Percentiles rank a stretch among this genome's conserved stretches.
Evolutionary conservation across 2,888 invertebrate species (phyloP).

Genomic region (Ommatoiulus sabulosus): DNA sequence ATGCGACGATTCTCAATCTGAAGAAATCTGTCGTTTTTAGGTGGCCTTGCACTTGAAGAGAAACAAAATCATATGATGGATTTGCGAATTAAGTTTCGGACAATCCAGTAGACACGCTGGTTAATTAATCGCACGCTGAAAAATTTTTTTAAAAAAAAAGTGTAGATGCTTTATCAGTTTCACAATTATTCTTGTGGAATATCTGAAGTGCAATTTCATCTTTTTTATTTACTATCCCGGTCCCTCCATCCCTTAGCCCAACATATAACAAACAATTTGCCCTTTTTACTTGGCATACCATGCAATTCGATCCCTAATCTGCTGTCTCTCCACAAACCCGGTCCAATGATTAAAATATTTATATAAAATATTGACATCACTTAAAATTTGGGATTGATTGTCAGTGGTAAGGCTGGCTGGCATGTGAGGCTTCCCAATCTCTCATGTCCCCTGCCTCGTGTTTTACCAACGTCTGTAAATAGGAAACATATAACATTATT

Average conservation of each 20-base stretch:
- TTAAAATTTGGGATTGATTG: slow-evolving; percentile 43
- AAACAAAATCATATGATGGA: not conserved
- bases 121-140: slow-evolving; percentile 15
- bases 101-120: not conserved
- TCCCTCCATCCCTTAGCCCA: not conserved
- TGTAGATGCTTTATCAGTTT: slow-evolving; percentile 56
- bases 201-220: slow-evolving; percentile 55
- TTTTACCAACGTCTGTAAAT: slow-evolving; percentile 49
- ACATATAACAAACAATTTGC: not conserved
- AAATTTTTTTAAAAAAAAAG: not conserved
- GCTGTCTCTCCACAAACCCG: not conserved
- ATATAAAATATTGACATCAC: slow-evolving; percentile 13
- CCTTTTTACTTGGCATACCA: slow-evolving; percentile 31
- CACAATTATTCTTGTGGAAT: slow-evolving; percentile 50
- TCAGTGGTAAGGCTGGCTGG: slow-evolving; percentile 42
- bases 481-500: slow-evolving; percentile 52
- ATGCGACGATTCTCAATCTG: not conserved
- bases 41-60: not conserved
- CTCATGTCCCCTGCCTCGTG: slow-evolving; percentile 47
- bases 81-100: not conserved
- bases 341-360: slow-evolving; percentile 23
- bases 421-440: not conserved
- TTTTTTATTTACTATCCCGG: slow-evolving; percentile 49
- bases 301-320: slow-evolving; percentile 37
- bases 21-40: not conserved